phyloP scores from a whole-genome alignment of 2,797 vertebrate genomes.

The Prionace glauca region DNA sequence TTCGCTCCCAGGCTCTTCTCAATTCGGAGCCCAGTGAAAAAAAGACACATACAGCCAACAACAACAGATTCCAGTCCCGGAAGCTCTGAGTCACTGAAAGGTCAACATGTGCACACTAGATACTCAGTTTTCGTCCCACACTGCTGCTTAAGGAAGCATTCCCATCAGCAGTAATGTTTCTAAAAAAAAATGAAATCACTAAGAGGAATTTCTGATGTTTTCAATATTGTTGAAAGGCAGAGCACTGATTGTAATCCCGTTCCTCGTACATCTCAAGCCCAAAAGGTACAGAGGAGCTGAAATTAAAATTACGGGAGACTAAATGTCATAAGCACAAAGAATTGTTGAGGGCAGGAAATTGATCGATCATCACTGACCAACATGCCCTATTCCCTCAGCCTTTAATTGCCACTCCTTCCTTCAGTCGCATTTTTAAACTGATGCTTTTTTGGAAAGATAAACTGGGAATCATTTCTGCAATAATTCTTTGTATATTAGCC shows the following conservation, averaged over 20 bases:
- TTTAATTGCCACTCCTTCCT: background rate
- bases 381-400: background rate
- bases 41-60: constrained; percentile 12
- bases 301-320: background rate
- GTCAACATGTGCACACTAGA: constrained; percentile 23
- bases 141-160: constrained; percentile 1
- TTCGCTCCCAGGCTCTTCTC: constrained; percentile 18
- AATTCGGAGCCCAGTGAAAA: background rate
- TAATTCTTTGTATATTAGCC: background rate
- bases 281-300: background rate
- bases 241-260: background rate
- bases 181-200: background rate
- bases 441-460: background rate
- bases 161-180: background rate
- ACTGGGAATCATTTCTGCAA: background rate
- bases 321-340: background rate
- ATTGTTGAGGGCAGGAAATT: background rate
- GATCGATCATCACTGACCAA: background rate
- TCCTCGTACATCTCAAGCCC: background rate
- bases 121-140: background rate
- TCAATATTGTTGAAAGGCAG: background rate
- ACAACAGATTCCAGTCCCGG: constrained; percentile 20
- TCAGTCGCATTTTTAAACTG: background rate
- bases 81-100: constrained; percentile 29
- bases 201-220: background rate